Conservation (phyloP, 2,888 invertebrate species). For the Anorthoa munda region DNA sequence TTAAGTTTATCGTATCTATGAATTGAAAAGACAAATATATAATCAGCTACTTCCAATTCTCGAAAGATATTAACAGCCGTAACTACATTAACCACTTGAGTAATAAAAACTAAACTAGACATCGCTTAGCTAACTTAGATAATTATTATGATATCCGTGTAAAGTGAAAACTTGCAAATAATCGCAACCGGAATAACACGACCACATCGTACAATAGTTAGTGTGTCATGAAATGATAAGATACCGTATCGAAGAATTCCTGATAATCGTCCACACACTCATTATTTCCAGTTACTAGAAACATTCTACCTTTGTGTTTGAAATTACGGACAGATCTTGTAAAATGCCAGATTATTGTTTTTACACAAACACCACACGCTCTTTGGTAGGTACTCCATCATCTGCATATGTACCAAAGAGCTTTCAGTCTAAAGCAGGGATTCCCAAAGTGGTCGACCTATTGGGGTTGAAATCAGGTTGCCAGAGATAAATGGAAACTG, state of each 20-base stretch:
- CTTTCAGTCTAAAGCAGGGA: too few species aligned
- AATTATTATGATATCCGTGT: slow-evolving; percentile 24
- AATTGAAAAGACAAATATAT: background rate
- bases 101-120: slow-evolving; percentile 14
- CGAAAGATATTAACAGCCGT: background rate
- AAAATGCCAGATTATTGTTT: background rate
- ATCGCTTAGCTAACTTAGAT: slow-evolving; percentile 12
- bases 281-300: slow-evolving; percentile 46
- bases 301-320: slow-evolving; percentile 29
- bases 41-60: background rate
- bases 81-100: background rate
- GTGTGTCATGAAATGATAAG: slow-evolving; percentile 63
- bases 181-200: slow-evolving; percentile 25
- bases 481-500: too few species aligned
- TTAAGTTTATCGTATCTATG: background rate
- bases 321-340: slow-evolving; percentile 3
- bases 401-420: too few species aligned
- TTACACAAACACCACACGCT: too few species aligned
- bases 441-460: too few species aligned
- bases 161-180: slow-evolving; percentile 51
- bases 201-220: slow-evolving; percentile 26
- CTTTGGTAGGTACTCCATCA: background rate
- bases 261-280: slow-evolving; percentile 54
- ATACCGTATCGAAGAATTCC: slow-evolving; percentile 60
- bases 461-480: too few species aligned